phyloP scores from a whole-genome alignment of 1,140 invertebrate genomes.

The Scaptomyza hsui region DNA sequence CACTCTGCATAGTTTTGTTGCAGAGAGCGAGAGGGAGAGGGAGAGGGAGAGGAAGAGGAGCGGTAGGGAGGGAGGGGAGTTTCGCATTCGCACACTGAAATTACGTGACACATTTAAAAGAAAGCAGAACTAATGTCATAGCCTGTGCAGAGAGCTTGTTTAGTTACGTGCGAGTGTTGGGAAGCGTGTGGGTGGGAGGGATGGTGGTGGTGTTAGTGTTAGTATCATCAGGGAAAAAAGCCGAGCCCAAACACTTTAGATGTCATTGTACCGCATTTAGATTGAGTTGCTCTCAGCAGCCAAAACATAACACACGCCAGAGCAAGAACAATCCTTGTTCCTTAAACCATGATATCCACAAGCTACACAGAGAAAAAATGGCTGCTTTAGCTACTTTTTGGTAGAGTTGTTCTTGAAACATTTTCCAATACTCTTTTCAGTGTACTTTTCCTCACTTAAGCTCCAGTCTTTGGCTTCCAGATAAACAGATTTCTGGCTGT shows the following conservation, averaged over 20 bases:
- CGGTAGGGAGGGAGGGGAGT: too few relatives aligned
- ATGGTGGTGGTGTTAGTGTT: constrained; percentile 6
- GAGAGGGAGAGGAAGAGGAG: too few relatives aligned
- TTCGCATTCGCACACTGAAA: constrained; percentile 47
- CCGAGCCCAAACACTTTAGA: constrained; percentile 76
- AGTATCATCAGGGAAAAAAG: constrained; percentile 40
- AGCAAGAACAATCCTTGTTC: constrained; percentile 20
- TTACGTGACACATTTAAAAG: constrained; percentile 81
- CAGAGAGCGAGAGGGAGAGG: neutral
- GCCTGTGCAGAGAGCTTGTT: constrained; percentile 33
- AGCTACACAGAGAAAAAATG: neutral
- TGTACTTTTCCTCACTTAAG: constrained; percentile 61
- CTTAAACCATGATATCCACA: constrained; percentile 12
- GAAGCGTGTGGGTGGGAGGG: neutral
- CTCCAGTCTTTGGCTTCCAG: constrained; percentile 69
- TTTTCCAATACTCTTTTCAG: neutral
- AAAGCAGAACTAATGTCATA: constrained; percentile 80
- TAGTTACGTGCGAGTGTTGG: constrained; percentile 5
- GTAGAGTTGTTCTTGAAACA: too few relatives aligned
- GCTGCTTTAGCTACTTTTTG: too few relatives aligned
- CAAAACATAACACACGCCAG: constrained; percentile 74
- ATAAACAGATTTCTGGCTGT: constrained; percentile 55
- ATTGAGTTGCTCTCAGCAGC: constrained; percentile 79
- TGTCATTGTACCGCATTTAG: constrained; percentile 82
- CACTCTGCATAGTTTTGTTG: constrained; percentile 20